Evolutionary conservation across 1,140 invertebrate species (phyloP).

Genomic region (Fopius arisanus): DNA sequence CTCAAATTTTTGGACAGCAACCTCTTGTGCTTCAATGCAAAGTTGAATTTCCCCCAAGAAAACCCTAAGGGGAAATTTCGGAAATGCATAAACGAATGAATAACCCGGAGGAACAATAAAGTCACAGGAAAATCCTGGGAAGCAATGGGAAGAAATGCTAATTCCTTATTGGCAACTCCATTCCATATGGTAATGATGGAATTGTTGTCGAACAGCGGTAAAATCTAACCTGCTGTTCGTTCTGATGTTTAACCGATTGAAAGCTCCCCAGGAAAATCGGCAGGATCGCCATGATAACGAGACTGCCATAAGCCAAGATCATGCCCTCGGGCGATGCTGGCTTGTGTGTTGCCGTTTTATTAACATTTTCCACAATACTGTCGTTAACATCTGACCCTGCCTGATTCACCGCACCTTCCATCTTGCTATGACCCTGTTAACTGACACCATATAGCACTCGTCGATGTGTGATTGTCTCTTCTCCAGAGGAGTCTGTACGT

Average conservation of each 20-base stretch:
- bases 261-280: slow-evolving; percentile 96
- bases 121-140: background rate
- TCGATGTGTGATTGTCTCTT: background rate
- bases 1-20: too few species aligned
- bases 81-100: too few species aligned
- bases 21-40: too few species aligned
- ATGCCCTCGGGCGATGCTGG: slow-evolving; percentile 91
- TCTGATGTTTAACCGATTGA: slow-evolving; percentile 91
- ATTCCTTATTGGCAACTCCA: background rate
- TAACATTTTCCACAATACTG: slow-evolving; percentile 66
- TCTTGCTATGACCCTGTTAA: slow-evolving; percentile 50
- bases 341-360: slow-evolving; percentile 65
- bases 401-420: slow-evolving; percentile 65
- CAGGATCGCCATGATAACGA: slow-evolving; percentile 94
- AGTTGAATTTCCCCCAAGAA: too few species aligned
- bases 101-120: too few species aligned
- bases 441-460: too few species aligned
- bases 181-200: slow-evolving; percentile 21
- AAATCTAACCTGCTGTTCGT: slow-evolving; percentile 84
- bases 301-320: slow-evolving; percentile 90
- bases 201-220: slow-evolving; percentile 19
- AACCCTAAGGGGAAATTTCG: too few species aligned
- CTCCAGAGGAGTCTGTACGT: background rate
- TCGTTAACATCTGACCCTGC: slow-evolving; percentile 63
- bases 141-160: background rate